Percentiles rank a stretch among this genome's conserved stretches.
phyloP scores from a whole-genome alignment of 2,888 invertebrate genomes.

The Sarcophaga rosellei region DNA sequence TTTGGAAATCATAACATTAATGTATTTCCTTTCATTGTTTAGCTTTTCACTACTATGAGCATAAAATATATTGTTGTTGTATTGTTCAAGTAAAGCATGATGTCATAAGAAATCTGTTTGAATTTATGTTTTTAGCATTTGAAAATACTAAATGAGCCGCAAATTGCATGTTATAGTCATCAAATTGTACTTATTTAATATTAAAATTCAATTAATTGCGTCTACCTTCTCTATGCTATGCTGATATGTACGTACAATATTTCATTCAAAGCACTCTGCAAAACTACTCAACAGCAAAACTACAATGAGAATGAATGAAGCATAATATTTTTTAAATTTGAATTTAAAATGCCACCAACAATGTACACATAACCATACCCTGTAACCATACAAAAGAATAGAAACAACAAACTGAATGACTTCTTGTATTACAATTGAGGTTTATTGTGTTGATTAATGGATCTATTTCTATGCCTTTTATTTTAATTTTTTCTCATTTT shows the following conservation, averaged over 20 bases:
- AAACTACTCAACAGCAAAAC: conserved; percentile 31
- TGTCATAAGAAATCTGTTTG: neutral
- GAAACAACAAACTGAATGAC: neutral
- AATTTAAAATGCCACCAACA: conserved; percentile 48
- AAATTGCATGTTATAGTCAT: conserved; percentile 37
- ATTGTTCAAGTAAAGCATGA: conserved; percentile 1
- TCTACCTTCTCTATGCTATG: conserved; percentile 7
- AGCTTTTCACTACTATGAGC: conserved; percentile 14
- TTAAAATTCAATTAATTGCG: conserved; percentile 57
- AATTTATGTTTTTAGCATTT: neutral
- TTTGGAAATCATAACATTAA: conserved; percentile 30
- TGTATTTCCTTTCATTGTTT: conserved; percentile 29
- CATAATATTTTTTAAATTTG: conserved; percentile 44
- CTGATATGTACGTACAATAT: conserved; percentile 33
- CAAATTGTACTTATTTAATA: conserved; percentile 49
- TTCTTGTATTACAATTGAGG: conserved; percentile 63
- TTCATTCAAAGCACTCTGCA: conserved; percentile 30
- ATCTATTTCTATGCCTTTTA: conserved; percentile 45
- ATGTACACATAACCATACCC: conserved; percentile 15
- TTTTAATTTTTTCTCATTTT: conserved; percentile 27
- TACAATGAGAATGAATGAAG: conserved; percentile 45
- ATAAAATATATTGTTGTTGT: conserved; percentile 33
- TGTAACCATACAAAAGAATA: neutral
- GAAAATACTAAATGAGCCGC: conserved; percentile 35
- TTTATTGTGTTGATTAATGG: conserved; percentile 67